These are phyloP conservation scores for Amiota minor DNA, from an alignment of 2,888 invertebrate species.

Conservation along the genomic window DNA sequence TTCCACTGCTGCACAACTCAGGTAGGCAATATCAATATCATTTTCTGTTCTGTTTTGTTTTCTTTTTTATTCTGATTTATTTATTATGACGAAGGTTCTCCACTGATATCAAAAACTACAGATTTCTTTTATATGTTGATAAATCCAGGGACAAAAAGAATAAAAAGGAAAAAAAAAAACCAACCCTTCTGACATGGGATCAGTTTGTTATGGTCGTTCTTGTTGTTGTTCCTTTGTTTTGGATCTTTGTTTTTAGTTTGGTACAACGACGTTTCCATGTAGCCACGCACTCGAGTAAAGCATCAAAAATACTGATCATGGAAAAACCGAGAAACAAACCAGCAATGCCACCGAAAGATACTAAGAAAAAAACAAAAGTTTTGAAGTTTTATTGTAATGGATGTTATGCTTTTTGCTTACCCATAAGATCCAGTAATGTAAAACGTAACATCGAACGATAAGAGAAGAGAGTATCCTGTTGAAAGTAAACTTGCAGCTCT, in stretches of 20 bases:
- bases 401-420: slow-evolving; percentile 38
- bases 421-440: slow-evolving; percentile 58
- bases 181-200: slow-evolving; percentile 29
- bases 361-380: slow-evolving; percentile 37
- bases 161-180: no score
- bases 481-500: slow-evolving; percentile 55
- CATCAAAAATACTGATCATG: slow-evolving; percentile 53
- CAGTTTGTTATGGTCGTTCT: slow-evolving; percentile 17
- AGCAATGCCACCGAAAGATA: slow-evolving; percentile 61
- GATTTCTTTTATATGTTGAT: no score
- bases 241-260: not conserved
- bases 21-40: slow-evolving; percentile 46
- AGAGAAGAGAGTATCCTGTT: slow-evolving; percentile 60
- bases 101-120: no score
- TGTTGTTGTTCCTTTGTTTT: not conserved
- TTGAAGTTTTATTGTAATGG: not conserved
- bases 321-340: slow-evolving; percentile 61
- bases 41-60: not conserved
- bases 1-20: slow-evolving; percentile 48
- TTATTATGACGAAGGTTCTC: no score
- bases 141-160: no score
- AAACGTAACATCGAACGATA: slow-evolving; percentile 59
- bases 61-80: no score
- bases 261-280: slow-evolving; percentile 36
- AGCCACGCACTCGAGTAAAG: slow-evolving; percentile 47